These are phyloP conservation scores for Ptychobarbus kaznakovi DNA, from an alignment of 2,797 vertebrate species.

Conservation along the genomic window DNA sequence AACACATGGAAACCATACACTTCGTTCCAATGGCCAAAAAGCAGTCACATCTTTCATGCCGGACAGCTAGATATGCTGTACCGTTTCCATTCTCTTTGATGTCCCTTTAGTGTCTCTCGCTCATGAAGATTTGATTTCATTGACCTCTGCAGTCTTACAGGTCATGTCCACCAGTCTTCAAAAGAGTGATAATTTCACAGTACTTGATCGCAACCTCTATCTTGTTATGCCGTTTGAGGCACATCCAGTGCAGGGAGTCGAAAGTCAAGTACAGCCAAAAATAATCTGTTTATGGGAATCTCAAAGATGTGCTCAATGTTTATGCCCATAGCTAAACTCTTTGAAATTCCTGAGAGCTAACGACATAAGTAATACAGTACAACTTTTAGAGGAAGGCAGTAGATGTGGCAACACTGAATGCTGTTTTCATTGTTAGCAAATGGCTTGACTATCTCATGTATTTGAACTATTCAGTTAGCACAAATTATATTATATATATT, in stretches of 20 bases:
- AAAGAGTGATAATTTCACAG: constrained; percentile 67
- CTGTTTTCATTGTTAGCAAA: neutral
- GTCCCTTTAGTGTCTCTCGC: constrained; percentile 46
- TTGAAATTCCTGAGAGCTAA: constrained; percentile 28
- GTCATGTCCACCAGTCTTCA: constrained; percentile 69
- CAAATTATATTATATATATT: neutral
- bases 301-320: constrained; percentile 47
- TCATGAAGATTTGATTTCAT: constrained; percentile 74
- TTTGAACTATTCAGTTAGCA: neutral
- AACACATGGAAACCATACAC: constrained; percentile 18
- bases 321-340: constrained; percentile 21
- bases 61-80: constrained; percentile 17
- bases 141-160: constrained; percentile 74
- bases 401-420: neutral
- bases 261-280: constrained; percentile 66
- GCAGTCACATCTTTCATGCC: neutral
- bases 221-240: constrained; percentile 70
- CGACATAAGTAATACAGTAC: neutral
- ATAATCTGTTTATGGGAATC: constrained; percentile 65
- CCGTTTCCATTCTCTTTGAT: constrained; percentile 62
- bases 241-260: constrained; percentile 66
- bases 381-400: constrained; percentile 9
- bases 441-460: neutral
- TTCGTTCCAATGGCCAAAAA: neutral
- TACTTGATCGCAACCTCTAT: constrained; percentile 70